Percentiles rank a stretch among this genome's conserved stretches.
These are phyloP conservation scores for Oreortyx pictus DNA, from an alignment of 2,797 vertebrate species.

Conservation along the genomic window DNA sequence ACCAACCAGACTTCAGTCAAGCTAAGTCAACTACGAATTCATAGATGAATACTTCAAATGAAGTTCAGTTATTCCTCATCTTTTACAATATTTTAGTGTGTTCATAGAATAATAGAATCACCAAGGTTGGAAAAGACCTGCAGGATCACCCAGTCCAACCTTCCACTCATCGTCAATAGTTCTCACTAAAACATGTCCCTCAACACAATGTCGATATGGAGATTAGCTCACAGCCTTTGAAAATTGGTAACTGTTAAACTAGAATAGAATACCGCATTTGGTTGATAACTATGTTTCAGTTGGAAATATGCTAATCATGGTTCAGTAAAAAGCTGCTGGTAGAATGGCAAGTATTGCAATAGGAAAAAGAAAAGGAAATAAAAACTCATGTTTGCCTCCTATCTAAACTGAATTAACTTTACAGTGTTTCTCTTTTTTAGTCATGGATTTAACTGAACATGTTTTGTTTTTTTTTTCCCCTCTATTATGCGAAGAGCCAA, in stretches of 20 bases:
- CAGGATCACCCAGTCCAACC: too few species aligned
- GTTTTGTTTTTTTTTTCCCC: not conserved
- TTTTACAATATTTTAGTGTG: conserved; percentile 57
- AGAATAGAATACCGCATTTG: conserved; percentile 7
- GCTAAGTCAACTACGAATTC: conserved; percentile 48
- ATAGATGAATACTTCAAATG: conserved; percentile 44
- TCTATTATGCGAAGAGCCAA: not conserved
- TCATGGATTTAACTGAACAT: not conserved
- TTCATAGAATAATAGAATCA: not conserved
- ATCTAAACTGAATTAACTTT: not conserved
- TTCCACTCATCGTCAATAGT: too few species aligned
- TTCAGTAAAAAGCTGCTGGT: not conserved
- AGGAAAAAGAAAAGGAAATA: not conserved
- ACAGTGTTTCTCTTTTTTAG: not conserved
- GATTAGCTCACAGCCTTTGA: conserved; percentile 43
- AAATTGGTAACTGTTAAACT: conserved; percentile 33
- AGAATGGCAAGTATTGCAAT: not conserved
- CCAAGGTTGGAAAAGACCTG: too few species aligned
- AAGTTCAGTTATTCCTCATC: conserved; percentile 40
- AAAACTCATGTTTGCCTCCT: not conserved
- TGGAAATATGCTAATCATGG: conserved; percentile 23
- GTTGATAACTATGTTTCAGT: not conserved
- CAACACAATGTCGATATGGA: not conserved
- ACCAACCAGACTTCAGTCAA: conserved; percentile 27
- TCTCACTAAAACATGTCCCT: too few species aligned